phyloP scores from a whole-genome alignment of 2,797 vertebrate species.

The Hafferia zeledoni region DNA sequence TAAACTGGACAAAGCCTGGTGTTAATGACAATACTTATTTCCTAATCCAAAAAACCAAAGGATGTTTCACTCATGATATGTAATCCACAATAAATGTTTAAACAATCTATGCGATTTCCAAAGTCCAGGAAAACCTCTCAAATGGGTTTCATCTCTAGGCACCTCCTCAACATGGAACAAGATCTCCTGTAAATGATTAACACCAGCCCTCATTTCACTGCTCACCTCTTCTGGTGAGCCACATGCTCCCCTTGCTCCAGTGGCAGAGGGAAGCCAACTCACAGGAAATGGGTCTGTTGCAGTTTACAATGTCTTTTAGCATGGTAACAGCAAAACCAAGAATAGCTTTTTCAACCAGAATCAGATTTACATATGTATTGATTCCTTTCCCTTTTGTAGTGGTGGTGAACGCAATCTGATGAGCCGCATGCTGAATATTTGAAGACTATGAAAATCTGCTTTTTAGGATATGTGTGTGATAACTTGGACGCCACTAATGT shows the following conservation, averaged over 20 bases:
- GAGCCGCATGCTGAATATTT: not conserved
- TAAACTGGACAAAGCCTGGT: not conserved
- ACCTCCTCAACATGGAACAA: not conserved
- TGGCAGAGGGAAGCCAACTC: slow-evolving; percentile 1
- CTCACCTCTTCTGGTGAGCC: not conserved
- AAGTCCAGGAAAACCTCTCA: not conserved
- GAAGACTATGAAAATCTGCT: not conserved
- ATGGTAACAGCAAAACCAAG: slow-evolving; percentile 46
- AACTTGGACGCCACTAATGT: not conserved
- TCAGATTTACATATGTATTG: slow-evolving; percentile 61
- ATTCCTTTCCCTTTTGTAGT: slow-evolving; percentile 62
- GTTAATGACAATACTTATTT: not conserved
- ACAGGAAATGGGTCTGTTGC: not conserved
- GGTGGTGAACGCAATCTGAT: slow-evolving; percentile 59
- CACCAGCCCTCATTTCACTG: not conserved
- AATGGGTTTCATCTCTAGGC: not conserved
- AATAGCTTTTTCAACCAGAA: slow-evolving; percentile 58
- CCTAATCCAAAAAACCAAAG: not conserved
- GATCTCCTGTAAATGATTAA: slow-evolving; percentile 37
- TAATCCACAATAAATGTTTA: slow-evolving; percentile 25
- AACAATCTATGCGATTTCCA: not conserved
- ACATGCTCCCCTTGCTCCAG: not conserved
- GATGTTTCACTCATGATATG: not conserved
- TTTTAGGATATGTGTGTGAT: not conserved
- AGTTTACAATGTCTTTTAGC: slow-evolving; percentile 48